Evolutionary conservation across 1,140 invertebrate species (phyloP).

Genomic region (Radopholus similis): DNA sequence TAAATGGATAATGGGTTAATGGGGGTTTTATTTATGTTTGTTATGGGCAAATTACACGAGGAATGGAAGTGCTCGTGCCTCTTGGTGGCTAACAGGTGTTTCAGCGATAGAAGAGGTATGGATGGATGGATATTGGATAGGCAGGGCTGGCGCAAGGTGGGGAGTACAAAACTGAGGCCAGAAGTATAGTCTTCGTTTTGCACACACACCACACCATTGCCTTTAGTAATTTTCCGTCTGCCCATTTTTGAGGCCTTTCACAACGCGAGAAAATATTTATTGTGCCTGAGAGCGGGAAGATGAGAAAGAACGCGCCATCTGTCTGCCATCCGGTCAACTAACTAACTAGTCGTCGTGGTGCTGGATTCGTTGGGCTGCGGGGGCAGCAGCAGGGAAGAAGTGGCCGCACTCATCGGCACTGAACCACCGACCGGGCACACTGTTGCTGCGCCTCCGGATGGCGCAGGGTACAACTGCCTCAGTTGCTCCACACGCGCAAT

Average conservation of each 20-base stretch:
- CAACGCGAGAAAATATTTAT: neutral
- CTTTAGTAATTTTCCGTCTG: neutral
- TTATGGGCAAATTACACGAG: too few relatives aligned
- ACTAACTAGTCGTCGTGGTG: neutral
- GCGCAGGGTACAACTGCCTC: neutral
- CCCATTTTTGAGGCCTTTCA: neutral
- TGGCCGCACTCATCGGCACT: constrained; percentile 2
- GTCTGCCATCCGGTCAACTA: constrained; percentile 1
- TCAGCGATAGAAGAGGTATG: too few relatives aligned
- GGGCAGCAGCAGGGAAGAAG: neutral
- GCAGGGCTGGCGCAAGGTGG: too few relatives aligned
- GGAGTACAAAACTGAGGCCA: neutral
- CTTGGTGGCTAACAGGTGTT: too few relatives aligned
- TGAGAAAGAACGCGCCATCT: too few relatives aligned
- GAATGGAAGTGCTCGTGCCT: too few relatives aligned
- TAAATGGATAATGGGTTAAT: too few relatives aligned
- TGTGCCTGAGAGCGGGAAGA: too few relatives aligned
- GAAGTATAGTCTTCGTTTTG: neutral
- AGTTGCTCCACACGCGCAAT: constrained; percentile 21
- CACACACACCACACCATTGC: neutral
- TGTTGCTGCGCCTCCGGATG: neutral
- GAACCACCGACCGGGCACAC: neutral
- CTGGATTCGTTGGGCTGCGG: neutral
- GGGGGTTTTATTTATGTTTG: too few relatives aligned
- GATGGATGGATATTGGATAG: too few relatives aligned